Percentiles rank a stretch among this genome's conserved stretches.
Conservation (phyloP, 2,797 vertebrate genomes). For the Cephalopachus bancanus region DNA sequence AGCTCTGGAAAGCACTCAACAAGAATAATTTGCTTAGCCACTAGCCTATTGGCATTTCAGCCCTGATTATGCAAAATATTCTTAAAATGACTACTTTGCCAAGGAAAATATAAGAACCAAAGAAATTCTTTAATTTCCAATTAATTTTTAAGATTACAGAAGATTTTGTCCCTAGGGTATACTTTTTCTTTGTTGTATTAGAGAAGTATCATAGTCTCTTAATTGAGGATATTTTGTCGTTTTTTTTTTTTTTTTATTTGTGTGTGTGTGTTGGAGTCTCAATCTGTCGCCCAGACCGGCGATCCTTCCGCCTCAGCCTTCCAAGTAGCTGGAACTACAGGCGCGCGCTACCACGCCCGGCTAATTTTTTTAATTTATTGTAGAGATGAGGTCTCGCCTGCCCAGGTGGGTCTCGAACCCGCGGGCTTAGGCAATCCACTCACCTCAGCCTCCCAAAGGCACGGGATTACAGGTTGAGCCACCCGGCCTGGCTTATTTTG, state of each 20-base stretch:
- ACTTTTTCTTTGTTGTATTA: neutral
- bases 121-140: neutral
- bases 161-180: neutral
- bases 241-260: too few species aligned
- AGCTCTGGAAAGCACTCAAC: constrained; percentile 61
- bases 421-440: too few species aligned
- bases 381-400: too few species aligned
- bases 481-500: neutral
- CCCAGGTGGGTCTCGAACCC: too few species aligned
- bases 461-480: too few species aligned
- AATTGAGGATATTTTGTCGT: neutral
- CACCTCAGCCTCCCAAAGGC: too few species aligned
- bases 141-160: neutral
- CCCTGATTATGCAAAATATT: neutral
- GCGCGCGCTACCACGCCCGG: too few species aligned
- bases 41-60: neutral
- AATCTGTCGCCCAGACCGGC: too few species aligned
- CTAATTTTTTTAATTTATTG: too few species aligned
- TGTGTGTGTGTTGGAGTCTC: too few species aligned
- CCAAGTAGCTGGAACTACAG: too few species aligned
- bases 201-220: neutral
- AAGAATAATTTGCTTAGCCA: constrained; percentile 76
- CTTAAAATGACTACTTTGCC: neutral
- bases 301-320: too few species aligned
- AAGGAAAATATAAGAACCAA: constrained; percentile 34